Percentiles rank a stretch among this genome's conserved stretches.
These are phyloP conservation scores for Drosophila antonietae DNA, from an alignment of 2,888 invertebrate genomes.

Conservation along the genomic window DNA sequence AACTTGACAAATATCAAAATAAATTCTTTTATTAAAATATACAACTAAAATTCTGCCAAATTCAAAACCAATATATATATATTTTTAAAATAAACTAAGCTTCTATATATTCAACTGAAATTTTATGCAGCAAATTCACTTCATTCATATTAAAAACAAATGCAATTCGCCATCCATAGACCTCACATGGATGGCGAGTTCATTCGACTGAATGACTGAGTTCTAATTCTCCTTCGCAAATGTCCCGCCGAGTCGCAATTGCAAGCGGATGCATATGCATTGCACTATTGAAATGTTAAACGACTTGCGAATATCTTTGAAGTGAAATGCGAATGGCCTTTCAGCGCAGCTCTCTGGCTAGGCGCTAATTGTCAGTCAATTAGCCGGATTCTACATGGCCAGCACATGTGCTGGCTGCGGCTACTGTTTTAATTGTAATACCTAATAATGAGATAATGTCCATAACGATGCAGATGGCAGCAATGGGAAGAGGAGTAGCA, in stretches of 20 bases:
- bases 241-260: neutral
- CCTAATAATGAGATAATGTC: slow-evolving; percentile 4
- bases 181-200: neutral
- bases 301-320: slow-evolving; percentile 13
- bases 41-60: too few relatives aligned
- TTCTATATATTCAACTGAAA: too few relatives aligned
- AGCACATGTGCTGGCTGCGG: slow-evolving; percentile 5
- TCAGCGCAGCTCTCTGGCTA: neutral
- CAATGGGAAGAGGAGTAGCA: too few relatives aligned
- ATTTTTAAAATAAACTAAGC: too few relatives aligned
- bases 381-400: slow-evolving; percentile 5
- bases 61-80: too few relatives aligned
- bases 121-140: too few relatives aligned
- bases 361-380: slow-evolving; percentile 29
- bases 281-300: neutral
- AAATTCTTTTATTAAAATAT: too few relatives aligned
- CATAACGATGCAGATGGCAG: neutral
- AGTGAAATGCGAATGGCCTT: neutral
- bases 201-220: too few relatives aligned
- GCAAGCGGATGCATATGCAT: neutral
- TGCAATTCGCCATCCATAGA: too few relatives aligned
- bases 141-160: too few relatives aligned
- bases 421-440: slow-evolving; percentile 17
- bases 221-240: neutral
- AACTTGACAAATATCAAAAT: too few relatives aligned